Evolutionary conservation across 30 jellyfish, hydroid and myxozoan genomes (phyloP).

Genomic region (Chrysaora quinquecirrha): DNA sequence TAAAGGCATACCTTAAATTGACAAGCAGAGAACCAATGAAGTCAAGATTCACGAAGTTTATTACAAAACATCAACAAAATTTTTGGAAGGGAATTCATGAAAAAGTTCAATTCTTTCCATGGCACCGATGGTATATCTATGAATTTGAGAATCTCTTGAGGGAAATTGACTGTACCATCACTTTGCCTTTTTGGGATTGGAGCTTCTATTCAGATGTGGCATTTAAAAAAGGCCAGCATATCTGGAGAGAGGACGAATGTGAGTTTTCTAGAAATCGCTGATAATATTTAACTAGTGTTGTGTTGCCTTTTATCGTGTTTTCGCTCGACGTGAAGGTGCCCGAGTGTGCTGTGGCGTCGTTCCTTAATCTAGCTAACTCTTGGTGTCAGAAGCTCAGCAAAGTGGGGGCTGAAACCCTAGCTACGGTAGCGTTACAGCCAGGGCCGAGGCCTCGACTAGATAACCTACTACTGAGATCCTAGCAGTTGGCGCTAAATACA

Average conservation of each 20-base stretch:
- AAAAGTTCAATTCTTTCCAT: slow-evolving; percentile 76
- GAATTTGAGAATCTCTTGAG: slow-evolving; percentile 60
- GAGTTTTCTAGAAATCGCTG: too few species aligned
- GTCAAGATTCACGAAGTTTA: slow-evolving; percentile 36
- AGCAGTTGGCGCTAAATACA: too few species aligned
- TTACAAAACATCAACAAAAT: slow-evolving; percentile 46
- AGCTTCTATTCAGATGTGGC: slow-evolving; percentile 51
- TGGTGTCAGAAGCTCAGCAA: too few species aligned
- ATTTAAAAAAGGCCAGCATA: slow-evolving; percentile 54
- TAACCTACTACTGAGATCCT: too few species aligned
- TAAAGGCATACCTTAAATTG: slow-evolving; percentile 46
- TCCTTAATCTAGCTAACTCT: too few species aligned
- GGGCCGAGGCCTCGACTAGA: too few species aligned
- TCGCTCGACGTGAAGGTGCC: too few species aligned
- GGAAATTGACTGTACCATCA: slow-evolving; percentile 68
- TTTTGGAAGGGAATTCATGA: slow-evolving; percentile 69
- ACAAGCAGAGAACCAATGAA: slow-evolving; percentile 72
- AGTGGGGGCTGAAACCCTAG: too few species aligned
- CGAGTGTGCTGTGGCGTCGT: too few species aligned
- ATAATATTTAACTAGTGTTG: too few species aligned
- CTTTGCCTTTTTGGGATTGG: slow-evolving; percentile 88
- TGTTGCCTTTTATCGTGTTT: too few species aligned
- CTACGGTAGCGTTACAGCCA: too few species aligned
- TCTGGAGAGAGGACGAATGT: slow-evolving; percentile 68
- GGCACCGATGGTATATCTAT: slow-evolving; percentile 90